Conservation (phyloP, 2,888 invertebrate species). For the Patella caerulea region DNA sequence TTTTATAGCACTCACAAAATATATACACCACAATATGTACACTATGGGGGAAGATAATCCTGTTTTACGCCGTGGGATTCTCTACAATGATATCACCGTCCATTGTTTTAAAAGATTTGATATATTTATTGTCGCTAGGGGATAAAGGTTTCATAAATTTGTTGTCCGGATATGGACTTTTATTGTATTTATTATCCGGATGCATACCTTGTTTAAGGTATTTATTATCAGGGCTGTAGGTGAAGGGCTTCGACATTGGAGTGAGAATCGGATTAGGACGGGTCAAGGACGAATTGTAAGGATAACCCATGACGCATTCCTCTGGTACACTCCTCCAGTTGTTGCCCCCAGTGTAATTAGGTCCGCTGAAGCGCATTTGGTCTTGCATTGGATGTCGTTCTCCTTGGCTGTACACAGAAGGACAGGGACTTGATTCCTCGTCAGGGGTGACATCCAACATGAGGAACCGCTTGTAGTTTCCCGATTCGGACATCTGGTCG, state of each 20-base stretch:
- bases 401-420: conserved; percentile 19
- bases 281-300: conserved; percentile 39
- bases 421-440: conserved; percentile 41
- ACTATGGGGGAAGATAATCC: too few species aligned
- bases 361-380: not conserved
- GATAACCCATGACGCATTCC: conserved; percentile 32
- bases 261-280: conserved; percentile 33
- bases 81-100: conserved; percentile 15
- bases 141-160: conserved; percentile 6
- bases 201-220: conserved; percentile 11
- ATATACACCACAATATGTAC: too few species aligned
- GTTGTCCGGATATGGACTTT: not conserved
- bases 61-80: not conserved
- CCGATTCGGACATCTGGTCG: conserved; percentile 49
- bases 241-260: conserved; percentile 36
- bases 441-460: conserved; percentile 48
- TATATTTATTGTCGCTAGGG: not conserved
- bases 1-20: too few species aligned
- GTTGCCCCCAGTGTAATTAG: conserved; percentile 16
- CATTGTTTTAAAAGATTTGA: conserved; percentile 9
- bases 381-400: conserved; percentile 20
- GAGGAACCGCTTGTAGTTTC: conserved; percentile 49
- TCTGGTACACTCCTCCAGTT: conserved; percentile 25
- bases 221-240: conserved; percentile 23
- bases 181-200: not conserved